Evolutionary conservation across 2,888 invertebrate genomes (phyloP).

Genomic region (Meteorus colon): DNA sequence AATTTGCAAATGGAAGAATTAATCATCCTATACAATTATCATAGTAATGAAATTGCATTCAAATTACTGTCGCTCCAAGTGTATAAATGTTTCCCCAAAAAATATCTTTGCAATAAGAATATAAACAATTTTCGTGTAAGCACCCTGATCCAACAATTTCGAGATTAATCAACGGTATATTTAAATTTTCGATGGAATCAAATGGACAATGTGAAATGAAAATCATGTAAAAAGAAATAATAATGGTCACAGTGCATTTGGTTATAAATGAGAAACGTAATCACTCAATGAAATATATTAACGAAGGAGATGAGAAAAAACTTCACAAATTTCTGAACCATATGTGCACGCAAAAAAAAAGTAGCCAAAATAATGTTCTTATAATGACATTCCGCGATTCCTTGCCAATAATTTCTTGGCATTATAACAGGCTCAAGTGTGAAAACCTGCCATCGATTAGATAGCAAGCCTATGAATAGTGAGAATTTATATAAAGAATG

Average conservation of each 20-base stretch:
- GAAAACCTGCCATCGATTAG: conserved; percentile 22
- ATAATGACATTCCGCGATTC: conserved; percentile 40
- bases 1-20: conserved; percentile 33
- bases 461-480: conserved; percentile 25
- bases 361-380: conserved; percentile 35
- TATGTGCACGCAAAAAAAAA: conserved; percentile 41
- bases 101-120: conserved; percentile 48
- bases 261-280: conserved; percentile 34
- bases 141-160: conserved; percentile 26
- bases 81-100: conserved; percentile 55
- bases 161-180: neutral
- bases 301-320: neutral
- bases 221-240: conserved; percentile 27
- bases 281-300: conserved; percentile 27
- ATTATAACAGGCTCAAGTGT: conserved; percentile 9
- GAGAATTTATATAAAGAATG: conserved; percentile 36
- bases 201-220: conserved; percentile 23
- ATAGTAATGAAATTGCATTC: conserved; percentile 57
- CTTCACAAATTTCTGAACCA: conserved; percentile 31
- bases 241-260: conserved; percentile 7
- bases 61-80: conserved; percentile 60
- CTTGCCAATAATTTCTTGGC: conserved; percentile 33
- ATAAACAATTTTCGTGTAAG: conserved; percentile 51
- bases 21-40: conserved; percentile 57
- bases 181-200: conserved; percentile 21